These are phyloP conservation scores for Euwallacea similis DNA, from an alignment of 1,140 invertebrate genomes.

Conservation along the genomic window DNA sequence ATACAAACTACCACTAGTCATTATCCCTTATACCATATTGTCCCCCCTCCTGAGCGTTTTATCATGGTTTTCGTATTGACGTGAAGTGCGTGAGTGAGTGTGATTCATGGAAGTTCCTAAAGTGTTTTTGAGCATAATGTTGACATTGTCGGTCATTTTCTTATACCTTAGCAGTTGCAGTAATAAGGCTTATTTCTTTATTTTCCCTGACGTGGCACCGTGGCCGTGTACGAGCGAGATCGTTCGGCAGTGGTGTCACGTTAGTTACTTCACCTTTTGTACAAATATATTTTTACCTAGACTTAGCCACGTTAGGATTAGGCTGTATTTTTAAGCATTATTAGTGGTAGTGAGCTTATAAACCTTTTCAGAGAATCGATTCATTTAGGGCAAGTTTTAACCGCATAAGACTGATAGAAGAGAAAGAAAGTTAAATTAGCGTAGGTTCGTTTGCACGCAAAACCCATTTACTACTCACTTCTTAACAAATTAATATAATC, in stretches of 20 bases:
- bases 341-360: slow-evolving; percentile 1
- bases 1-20: slow-evolving; percentile 7
- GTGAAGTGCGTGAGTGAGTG: slow-evolving; percentile 3
- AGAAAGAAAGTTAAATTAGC: background rate
- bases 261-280: background rate
- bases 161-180: background rate
- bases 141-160: slow-evolving; percentile 2
- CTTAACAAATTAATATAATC: too few species aligned
- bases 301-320: background rate
- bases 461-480: background rate
- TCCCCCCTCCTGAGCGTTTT: background rate
- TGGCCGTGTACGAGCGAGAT: background rate
- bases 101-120: slow-evolving; percentile 25
- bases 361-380: background rate
- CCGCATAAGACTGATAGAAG: too few species aligned
- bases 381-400: background rate
- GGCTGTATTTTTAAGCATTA: background rate
- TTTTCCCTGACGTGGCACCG: background rate
- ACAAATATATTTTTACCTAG: slow-evolving; percentile 5
- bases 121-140: slow-evolving; percentile 11
- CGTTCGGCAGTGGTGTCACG: background rate
- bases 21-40: slow-evolving; percentile 4
- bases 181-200: background rate
- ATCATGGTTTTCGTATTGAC: too few species aligned
- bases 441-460: slow-evolving; percentile 10